Evolutionary conservation across 1,140 invertebrate species (phyloP).

Genomic region (Cotesia glomerata): DNA sequence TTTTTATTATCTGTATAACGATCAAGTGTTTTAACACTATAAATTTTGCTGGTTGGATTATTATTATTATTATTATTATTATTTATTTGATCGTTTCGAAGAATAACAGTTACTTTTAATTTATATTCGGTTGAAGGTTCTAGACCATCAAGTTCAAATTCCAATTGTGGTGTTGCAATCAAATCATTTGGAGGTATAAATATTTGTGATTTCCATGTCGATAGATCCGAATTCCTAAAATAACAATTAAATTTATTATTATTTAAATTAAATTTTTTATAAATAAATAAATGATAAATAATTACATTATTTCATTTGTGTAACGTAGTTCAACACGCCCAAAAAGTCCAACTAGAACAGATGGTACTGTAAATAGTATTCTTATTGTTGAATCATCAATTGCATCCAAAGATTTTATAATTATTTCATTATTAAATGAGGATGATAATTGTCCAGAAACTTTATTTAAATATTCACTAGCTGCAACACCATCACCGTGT

Average conservation of each 20-base stretch:
- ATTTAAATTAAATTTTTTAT: neutral
- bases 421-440: constrained; percentile 60
- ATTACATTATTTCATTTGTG: constrained; percentile 74
- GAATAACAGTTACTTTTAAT: constrained; percentile 77
- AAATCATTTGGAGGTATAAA: constrained; percentile 84
- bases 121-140: constrained; percentile 81
- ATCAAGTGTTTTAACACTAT: constrained; percentile 71
- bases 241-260: constrained; percentile 10
- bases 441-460: constrained; percentile 37
- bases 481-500: constrained; percentile 36
- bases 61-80: constrained; percentile 74
- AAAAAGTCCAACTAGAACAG: constrained; percentile 81
- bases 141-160: constrained; percentile 80
- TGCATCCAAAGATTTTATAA: constrained; percentile 73
- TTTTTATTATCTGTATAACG: constrained; percentile 45
- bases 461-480: constrained; percentile 42
- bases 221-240: constrained; percentile 70
- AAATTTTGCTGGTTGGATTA: constrained; percentile 75
- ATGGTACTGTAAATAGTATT: constrained; percentile 81
- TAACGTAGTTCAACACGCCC: constrained; percentile 84
- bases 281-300: constrained; percentile 38
- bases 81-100: constrained; percentile 67
- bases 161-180: constrained; percentile 81
- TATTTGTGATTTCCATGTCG: constrained; percentile 81
- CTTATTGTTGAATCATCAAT: constrained; percentile 79